Base-by-base conservation (phyloP, 2,888 invertebrate species). In the Steromphala cineraria region DNA sequence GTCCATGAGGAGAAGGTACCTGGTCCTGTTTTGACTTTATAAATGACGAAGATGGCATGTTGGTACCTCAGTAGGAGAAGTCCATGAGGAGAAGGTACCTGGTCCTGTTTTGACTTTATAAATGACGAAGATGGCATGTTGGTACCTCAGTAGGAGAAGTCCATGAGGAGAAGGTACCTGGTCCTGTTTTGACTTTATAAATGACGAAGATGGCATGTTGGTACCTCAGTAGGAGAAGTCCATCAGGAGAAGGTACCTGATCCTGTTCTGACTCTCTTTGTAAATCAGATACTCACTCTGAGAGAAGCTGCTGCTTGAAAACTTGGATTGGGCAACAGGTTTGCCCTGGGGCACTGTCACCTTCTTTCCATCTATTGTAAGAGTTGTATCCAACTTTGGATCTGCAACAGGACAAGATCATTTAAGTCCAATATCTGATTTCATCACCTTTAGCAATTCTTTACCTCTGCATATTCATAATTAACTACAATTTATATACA, bases 251-350 rank as follows among this genome's bases (percentile, higher is more conserved):
- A 94, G 85, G 81, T 93, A 94, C 62, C 94, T 87, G 80, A 94
- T 91, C 31, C 92, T 87, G 79, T 87, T 89, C 86, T 94, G 94
- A 79, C 90, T 91, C 83, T 94, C 94, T 78, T 91, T 89, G 87
- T 94, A 94, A 74, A 94, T 87, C 3, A 94, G 90, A 84, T 94
- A 94, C 86, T 94, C 93, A 79, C 93, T 93, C 86, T 94, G 93
- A 13, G 76, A 80, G 84, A 94, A 94, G 80, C 83, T 88, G 78
- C 91, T 90, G 71, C 75, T 28, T 0, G 53, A 52, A 52, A 83
- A 81, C 13, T 81, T 80, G 19, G 87, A 56, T 36, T 83, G 85
- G 5, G 77, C 67, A 13, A 91, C 85, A 0, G 93, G 91, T 77
- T 91, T 92, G 8, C 93, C 93, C 83, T 93, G 92, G 2, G 94